phyloP scores from a whole-genome alignment of 1,140 invertebrate genomes.

The Ectropis grisescens region DNA sequence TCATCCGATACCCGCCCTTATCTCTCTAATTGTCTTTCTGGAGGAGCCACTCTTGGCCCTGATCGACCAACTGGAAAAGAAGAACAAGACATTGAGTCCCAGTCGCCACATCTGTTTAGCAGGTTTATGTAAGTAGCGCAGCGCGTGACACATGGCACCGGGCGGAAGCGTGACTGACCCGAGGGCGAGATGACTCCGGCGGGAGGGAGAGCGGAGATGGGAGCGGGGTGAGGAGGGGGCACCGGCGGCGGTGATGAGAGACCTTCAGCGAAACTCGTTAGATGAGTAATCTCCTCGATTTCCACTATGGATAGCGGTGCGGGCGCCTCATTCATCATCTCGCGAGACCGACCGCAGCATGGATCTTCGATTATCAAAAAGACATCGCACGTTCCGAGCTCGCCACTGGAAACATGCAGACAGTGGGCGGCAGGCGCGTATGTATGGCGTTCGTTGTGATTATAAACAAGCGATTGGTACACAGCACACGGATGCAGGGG shows the following conservation, averaged over 20 bases:
- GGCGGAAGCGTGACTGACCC: constrained; percentile 49
- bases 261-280: constrained; percentile 63
- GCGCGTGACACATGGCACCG: constrained; percentile 59
- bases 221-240: constrained; percentile 11
- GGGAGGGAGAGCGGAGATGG: constrained; percentile 13
- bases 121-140: constrained; percentile 55
- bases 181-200: constrained; percentile 30
- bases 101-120: constrained; percentile 48
- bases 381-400: constrained; percentile 60
- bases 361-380: constrained; percentile 56
- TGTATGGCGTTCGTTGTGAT: constrained; percentile 3
- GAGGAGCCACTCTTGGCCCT: constrained; percentile 68
- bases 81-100: constrained; percentile 65
- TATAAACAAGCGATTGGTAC: constrained; percentile 33
- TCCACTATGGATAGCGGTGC: constrained; percentile 58
- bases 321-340: constrained; percentile 12
- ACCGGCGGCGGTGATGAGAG: constrained; percentile 54
- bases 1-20: constrained; percentile 56
- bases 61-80: constrained; percentile 70
- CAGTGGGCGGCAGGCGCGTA: constrained; percentile 21
- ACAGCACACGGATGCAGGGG: constrained; percentile 46
- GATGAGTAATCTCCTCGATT: constrained; percentile 48
- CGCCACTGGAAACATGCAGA: constrained; percentile 48
- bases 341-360: constrained; percentile 30
- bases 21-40: constrained; percentile 69